Conservation (phyloP, 2,888 invertebrate species). For the Prosopocoilus inquinatus region DNA sequence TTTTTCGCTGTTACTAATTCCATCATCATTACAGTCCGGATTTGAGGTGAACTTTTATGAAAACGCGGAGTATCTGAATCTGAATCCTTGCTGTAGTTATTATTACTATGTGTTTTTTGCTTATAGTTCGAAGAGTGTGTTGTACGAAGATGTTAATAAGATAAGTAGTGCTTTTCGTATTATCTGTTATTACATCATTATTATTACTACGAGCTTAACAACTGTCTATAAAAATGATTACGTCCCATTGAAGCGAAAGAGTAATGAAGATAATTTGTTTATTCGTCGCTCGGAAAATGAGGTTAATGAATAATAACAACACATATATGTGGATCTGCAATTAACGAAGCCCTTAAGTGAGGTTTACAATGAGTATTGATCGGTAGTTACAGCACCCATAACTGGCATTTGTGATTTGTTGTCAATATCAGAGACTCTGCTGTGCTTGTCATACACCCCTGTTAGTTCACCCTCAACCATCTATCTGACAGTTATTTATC, state of each 20-base stretch:
- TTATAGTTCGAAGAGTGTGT: no score
- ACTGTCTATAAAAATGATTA: no score
- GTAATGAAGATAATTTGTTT: not conserved
- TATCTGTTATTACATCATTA: no score
- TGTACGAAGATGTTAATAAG: no score
- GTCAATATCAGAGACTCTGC: constrained; percentile 39
- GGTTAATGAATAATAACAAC: not conserved
- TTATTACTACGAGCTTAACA: no score
- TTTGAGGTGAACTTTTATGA: no score
- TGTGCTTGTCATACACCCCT: constrained; percentile 17
- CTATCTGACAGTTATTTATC: constrained; percentile 26
- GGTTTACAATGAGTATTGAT: constrained; percentile 46
- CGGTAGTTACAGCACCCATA: constrained; percentile 37
- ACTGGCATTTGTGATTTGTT: constrained; percentile 47
- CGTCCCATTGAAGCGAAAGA: not conserved
- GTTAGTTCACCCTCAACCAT: constrained; percentile 21
- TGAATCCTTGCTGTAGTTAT: no score
- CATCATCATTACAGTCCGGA: no score
- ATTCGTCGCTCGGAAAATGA: not conserved
- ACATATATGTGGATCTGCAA: constrained; percentile 15
- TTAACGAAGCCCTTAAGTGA: constrained; percentile 24
- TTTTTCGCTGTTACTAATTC: no score
- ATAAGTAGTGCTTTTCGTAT: no score
- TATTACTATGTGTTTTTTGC: no score
- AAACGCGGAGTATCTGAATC: no score